Base-by-base conservation (phyloP, 1,140 invertebrate genomes). In the Pissodes strobi region DNA sequence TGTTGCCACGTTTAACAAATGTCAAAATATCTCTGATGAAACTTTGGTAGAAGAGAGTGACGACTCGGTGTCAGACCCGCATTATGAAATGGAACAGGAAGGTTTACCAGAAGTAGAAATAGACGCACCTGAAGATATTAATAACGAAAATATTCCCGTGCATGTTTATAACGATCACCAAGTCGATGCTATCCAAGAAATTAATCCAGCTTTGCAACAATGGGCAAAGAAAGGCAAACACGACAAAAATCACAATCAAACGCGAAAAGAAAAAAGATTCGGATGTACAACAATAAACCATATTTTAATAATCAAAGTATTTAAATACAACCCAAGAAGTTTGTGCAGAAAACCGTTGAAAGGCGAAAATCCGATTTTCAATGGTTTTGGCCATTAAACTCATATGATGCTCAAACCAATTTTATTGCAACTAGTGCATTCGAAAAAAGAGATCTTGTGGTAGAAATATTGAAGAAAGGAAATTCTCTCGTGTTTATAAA, bases 1-100 rank as follows among this genome's bases (percentile, higher is more conserved):
- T 57, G 53, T 57, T 57, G 13, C 34, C 30, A 37, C 18, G 51
- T 53, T 12, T 37, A 23, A 53, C 25, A 21, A 30, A 30, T 53
- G 25, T 25, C 12, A 56, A 13, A 56, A 56, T 56, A 56, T 56
- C 37, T 25, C 38, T 39, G 53, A 56, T 27, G 38, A 56, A 56
- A 56, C 30, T 56, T 53, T 53, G 10, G 12, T 57, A 57, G 53
- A 57, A 57, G 53, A 57, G 38, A 57, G 53, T 57, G 53, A 57
- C 38, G 53, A 57, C 53, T 57, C 38, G 19, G 34, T 43, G 30
- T 6, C 30, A 34, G 30, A 34, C n/a, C 30, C 30, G n/a, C 30
- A 53, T 53, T 38, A 53, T 34, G 51, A 34, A 53, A 12, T 15
- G 27, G 27, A 53, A 53, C 51, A 30, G 30, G 23, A 37, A 53